Evolutionary conservation across 2,797 vertebrate genomes (phyloP).

Genomic region (Eurystomus glaucurus): DNA sequence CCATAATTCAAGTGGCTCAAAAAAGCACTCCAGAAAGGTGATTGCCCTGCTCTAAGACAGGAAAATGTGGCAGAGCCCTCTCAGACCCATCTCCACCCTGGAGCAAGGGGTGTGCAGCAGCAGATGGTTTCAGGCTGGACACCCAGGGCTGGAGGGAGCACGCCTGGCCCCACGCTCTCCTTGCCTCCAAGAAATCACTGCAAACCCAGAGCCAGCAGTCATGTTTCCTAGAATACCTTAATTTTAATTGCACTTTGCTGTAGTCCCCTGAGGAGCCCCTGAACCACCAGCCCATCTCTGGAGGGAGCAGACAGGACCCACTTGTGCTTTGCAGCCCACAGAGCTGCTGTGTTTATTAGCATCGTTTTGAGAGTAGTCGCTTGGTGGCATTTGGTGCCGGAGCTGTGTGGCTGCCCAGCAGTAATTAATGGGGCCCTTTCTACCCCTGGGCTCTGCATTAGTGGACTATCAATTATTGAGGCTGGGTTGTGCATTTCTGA

Average conservation of each 20-base stretch:
- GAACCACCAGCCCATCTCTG: not conserved
- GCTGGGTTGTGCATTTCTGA: not conserved
- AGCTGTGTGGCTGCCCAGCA: not conserved
- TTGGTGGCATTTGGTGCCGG: not conserved
- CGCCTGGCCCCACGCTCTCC: not conserved
- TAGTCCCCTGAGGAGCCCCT: not conserved
- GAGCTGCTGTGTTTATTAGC: not conserved
- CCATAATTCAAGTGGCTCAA: rapidly evolving
- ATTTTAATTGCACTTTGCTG: not conserved
- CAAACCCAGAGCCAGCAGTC: not conserved
- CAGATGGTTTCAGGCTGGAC: not conserved
- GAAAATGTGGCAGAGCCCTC: not conserved
- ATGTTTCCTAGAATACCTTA: rapidly evolving
- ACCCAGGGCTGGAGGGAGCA: not conserved
- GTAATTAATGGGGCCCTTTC: slow-evolving; percentile 14
- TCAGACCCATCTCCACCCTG: not conserved
- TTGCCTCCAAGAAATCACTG: not conserved
- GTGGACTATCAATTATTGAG: slow-evolving; percentile 54
- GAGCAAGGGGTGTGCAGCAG: not conserved
- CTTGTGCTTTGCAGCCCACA: rapidly evolving
- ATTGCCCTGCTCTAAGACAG: not conserved
- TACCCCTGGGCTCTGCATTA: slow-evolving; percentile 1
- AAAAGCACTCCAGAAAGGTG: not conserved
- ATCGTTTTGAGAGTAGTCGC: not conserved
- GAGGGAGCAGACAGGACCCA: not conserved